Evolutionary conservation across 1,140 invertebrate species (phyloP).

Genomic region (Euglossa dilemma): DNA sequence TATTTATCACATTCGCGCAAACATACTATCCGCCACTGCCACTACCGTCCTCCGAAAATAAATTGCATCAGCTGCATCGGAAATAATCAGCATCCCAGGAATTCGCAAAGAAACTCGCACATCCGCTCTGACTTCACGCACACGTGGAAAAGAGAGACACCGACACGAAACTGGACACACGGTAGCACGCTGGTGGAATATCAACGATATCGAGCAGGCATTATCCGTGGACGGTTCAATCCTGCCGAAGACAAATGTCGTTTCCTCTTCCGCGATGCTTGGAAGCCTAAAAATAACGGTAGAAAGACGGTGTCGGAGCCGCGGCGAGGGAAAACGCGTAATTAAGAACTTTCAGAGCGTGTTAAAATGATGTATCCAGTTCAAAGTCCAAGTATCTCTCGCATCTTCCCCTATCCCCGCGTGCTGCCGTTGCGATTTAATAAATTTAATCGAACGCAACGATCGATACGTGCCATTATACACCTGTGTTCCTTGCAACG

Average conservation of each 20-base stretch:
- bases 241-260: not conserved
- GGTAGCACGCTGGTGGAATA: not conserved
- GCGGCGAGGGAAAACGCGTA: not conserved
- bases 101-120: not conserved
- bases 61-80: not conserved
- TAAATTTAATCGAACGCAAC: not conserved
- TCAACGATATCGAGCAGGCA: not conserved
- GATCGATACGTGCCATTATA: constrained; percentile 1
- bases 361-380: constrained; percentile 41
- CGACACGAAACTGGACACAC: not conserved
- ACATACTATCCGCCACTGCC: too few species aligned
- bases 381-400: constrained; percentile 4
- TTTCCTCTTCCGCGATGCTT: not conserved
- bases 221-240: constrained; percentile 20
- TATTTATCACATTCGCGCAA: too few species aligned
- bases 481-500: too few species aligned
- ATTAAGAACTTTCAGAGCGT: constrained; percentile 44
- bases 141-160: not conserved
- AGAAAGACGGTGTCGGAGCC: not conserved
- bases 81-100: constrained; percentile 9
- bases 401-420: not conserved
- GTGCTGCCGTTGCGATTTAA: not conserved
- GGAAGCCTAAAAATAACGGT: not conserved
- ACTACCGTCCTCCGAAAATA: not conserved
- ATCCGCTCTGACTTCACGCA: not conserved